Evolutionary conservation across 1,140 invertebrate species (phyloP).

Genomic region (Pseudomyrmex flavicornis): DNA sequence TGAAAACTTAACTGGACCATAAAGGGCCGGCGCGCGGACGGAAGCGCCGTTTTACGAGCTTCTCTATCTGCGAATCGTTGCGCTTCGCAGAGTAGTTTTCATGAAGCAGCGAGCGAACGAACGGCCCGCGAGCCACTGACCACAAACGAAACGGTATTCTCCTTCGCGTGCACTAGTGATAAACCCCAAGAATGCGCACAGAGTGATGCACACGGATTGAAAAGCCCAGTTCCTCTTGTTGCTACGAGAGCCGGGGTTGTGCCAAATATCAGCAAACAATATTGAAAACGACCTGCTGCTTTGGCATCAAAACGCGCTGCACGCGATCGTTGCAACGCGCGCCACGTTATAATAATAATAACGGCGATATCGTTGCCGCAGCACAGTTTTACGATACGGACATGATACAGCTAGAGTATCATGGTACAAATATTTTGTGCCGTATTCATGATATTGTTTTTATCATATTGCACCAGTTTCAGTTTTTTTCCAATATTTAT

Average conservation of each 20-base stretch:
- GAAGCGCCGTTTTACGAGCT: constrained; percentile 46
- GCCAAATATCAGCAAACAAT: constrained; percentile 6
- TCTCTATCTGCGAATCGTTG: constrained; percentile 46
- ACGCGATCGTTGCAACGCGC: not conserved
- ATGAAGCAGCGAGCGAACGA: constrained; percentile 23
- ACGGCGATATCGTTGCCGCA: constrained; percentile 17
- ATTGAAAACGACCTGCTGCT: constrained; percentile 26
- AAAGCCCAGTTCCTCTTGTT: not conserved
- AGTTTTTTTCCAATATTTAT: too few species aligned
- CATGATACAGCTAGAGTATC: too few species aligned
- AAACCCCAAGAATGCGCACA: constrained; percentile 27
- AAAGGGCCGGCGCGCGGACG: constrained; percentile 27
- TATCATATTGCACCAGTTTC: too few species aligned
- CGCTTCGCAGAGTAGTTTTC: constrained; percentile 36
- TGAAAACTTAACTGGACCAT: constrained; percentile 58
- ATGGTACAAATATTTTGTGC: too few species aligned
- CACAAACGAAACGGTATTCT: constrained; percentile 43
- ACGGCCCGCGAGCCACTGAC: constrained; percentile 32
- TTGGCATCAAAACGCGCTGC: constrained; percentile 6
- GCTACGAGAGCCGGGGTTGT: not conserved
- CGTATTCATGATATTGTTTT: too few species aligned
- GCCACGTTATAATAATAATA: not conserved
- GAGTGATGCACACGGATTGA: not conserved
- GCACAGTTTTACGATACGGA: constrained; percentile 1
- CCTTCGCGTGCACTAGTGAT: not conserved